A percentile compares a stretch with the other conserved stretches of the same genome.
These are phyloP conservation scores for Baronia brevicornis DNA, from an alignment of 2,888 invertebrate species.

Conservation along the genomic window DNA sequence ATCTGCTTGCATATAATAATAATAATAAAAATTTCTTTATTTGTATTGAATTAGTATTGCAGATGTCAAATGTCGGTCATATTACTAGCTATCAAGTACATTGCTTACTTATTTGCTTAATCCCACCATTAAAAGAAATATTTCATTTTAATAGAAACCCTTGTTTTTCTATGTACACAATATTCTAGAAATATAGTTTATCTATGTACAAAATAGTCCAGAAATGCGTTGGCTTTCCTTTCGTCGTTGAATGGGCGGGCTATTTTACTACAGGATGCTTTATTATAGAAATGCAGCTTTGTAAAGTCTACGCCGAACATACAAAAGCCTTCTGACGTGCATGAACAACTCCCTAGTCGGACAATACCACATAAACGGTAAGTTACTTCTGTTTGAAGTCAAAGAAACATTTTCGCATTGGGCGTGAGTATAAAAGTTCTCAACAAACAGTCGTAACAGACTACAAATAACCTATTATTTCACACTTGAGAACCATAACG, in stretches of 20 bases:
- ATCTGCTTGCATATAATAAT: too few species aligned
- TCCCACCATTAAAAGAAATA: too few species aligned
- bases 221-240: slow-evolving; percentile 14
- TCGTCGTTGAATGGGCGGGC: slow-evolving; percentile 19
- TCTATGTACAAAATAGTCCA: not conserved
- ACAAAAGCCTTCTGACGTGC: slow-evolving; percentile 44
- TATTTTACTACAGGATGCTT: slow-evolving; percentile 14
- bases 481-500: slow-evolving; percentile 24
- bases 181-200: too few species aligned
- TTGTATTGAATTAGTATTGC: too few species aligned
- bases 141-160: too few species aligned
- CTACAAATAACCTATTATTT: slow-evolving; percentile 38
- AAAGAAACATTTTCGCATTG: slow-evolving; percentile 49
- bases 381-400: slow-evolving; percentile 41
- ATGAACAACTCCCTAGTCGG: slow-evolving; percentile 35
- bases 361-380: slow-evolving; percentile 65
- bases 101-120: too few species aligned
- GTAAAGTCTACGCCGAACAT: slow-evolving; percentile 33
- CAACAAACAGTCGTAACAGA: slow-evolving; percentile 56
- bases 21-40: too few species aligned
- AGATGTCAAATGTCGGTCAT: too few species aligned
- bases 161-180: not conserved
- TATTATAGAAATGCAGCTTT: slow-evolving; percentile 40
- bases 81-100: too few species aligned
- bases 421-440: slow-evolving; percentile 36